Conservation (phyloP, 2,888 invertebrate species). For the Gnatocerus cornutus region DNA sequence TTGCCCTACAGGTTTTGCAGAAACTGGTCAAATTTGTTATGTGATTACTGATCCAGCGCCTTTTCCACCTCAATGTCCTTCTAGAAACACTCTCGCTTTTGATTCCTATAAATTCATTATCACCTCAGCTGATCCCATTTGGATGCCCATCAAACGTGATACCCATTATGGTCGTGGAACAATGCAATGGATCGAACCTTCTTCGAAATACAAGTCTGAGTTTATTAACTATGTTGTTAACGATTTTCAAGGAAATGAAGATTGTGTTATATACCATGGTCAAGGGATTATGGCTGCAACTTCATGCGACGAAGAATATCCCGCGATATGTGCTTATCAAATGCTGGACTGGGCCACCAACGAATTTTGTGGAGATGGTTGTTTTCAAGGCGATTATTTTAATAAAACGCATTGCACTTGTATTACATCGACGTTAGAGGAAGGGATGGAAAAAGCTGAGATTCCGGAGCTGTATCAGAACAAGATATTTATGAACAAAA, state of each 20-base stretch:
- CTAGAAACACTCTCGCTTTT: constrained; percentile 6
- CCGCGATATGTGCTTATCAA: background rate
- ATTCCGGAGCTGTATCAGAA: too few relatives aligned
- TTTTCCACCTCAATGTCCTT: constrained; percentile 27
- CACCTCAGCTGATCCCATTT: background rate
- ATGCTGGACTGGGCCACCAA: background rate
- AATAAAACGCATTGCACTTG: background rate
- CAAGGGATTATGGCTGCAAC: background rate
- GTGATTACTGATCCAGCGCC: background rate
- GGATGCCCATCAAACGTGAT: constrained; percentile 28
- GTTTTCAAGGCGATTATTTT: background rate
- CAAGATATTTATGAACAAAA: too few relatives aligned
- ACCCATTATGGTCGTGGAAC: constrained; percentile 5
- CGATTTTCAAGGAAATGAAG: background rate
- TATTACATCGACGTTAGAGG: too few relatives aligned
- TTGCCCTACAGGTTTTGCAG: constrained; percentile 11
- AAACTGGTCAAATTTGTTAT: constrained; percentile 1
- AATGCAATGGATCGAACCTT: constrained; percentile 16
- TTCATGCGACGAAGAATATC: constrained; percentile 4
- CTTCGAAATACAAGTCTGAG: background rate
- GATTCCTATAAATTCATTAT: background rate
- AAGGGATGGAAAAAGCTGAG: too few relatives aligned
- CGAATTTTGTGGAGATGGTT: background rate
- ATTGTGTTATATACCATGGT: background rate
- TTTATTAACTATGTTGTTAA: background rate